Evolutionary conservation across 2,888 invertebrate species (phyloP), one percentile per base, ranked within the genome.

Genomic region (Iphiclides podalirius): DNA sequence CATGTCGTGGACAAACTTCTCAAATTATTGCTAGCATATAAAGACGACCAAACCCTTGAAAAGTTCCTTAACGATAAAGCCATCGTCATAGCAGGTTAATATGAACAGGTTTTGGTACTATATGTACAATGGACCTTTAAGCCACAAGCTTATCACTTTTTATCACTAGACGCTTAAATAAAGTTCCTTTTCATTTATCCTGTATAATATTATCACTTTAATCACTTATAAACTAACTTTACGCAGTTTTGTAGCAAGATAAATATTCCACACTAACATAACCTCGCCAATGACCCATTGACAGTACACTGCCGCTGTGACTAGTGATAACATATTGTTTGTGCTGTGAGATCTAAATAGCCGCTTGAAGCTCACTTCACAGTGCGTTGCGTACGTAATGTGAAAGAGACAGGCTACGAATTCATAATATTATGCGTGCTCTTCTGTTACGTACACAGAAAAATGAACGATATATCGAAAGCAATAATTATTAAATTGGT

Each of bases 1-100:
- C 66, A 65, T 64, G 84, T 78, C 44, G 80, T 81, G 37, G 86
- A 83, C 57, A 88, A 62, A 40, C 80, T 66, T 55, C 84, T 76
- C 50, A 75, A 58, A 63, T 66, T 70, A 52, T 59, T 72, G 55
- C 61, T 73, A 68, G 72, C 81, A 57, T 59, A 69, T 52, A 76
- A 59, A 52, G 68, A 54, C 44, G 66, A 65, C 53, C 73, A 70
- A 40, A 63, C 63, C 65, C 70, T 77, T 64, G 37, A 58, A 42
- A 59, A 58, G 58, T 64, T 73, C 37, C 70, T 74, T 55, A 77
- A 55, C 58, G 74, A 72, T 59, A 75, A 67, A 53, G 72, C 77
- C 83, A 83, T 85, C 52, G 31, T 31, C 11, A 2, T n/a, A 11
- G 9, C 28, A 11, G 31, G 8, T 31, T 11, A 3, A 31, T 11